Conservation (phyloP, 2,113 vertebrate species). For the Nesogale talazaci region DNA sequence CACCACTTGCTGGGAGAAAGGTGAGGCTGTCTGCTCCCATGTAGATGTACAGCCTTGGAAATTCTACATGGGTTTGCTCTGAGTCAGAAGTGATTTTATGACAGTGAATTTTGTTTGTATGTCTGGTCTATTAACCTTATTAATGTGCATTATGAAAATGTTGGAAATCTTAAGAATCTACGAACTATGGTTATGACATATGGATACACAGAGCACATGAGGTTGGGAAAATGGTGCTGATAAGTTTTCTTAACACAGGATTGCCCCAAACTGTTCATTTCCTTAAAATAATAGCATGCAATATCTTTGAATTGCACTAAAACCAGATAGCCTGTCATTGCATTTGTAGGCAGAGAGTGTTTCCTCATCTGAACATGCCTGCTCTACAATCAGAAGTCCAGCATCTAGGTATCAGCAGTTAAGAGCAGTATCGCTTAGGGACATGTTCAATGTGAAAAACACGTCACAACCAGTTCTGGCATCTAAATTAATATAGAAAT, state of each 20-base stretch:
- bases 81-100: background rate
- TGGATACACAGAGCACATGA: too few species aligned
- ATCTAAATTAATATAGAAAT: background rate
- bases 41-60: background rate
- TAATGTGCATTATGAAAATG: too few species aligned
- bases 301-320: too few species aligned
- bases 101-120: too few species aligned
- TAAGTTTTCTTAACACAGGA: too few species aligned
- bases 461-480: background rate
- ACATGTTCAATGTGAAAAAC: background rate
- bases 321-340: background rate
- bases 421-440: background rate
- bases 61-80: background rate
- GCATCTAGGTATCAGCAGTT: background rate
- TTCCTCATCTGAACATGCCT: background rate
- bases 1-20: background rate
- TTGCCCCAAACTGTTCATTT: too few species aligned
- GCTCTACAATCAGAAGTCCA: background rate
- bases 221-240: too few species aligned
- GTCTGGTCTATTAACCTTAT: too few species aligned
- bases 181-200: too few species aligned
- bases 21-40: background rate
- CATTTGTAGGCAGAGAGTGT: background rate
- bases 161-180: too few species aligned
- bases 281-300: too few species aligned